Conservation (phyloP, 2,888 invertebrate genomes). For the Leptarthrus brevirostris region DNA sequence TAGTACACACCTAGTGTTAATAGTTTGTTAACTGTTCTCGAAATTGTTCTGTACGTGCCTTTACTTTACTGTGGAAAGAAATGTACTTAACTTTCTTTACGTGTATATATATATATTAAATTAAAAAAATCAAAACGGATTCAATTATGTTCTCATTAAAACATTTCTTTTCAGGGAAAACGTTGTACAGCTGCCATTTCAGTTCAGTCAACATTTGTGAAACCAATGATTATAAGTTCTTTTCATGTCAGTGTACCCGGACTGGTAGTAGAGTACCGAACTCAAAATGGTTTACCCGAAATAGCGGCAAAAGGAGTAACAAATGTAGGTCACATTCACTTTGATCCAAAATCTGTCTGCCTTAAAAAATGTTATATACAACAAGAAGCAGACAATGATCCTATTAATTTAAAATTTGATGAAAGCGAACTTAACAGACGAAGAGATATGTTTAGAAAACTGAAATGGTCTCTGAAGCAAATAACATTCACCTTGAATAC, state of each 20-base stretch:
- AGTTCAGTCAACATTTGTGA: conserved; percentile 83
- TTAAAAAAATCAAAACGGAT: too few species aligned
- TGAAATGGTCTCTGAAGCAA: conserved; percentile 62
- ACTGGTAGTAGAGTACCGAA: conserved; percentile 70
- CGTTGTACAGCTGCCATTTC: conserved; percentile 80
- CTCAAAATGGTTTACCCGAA: conserved; percentile 63
- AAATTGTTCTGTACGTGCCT: too few species aligned
- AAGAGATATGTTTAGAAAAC: conserved; percentile 63
- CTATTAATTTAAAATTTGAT: conserved; percentile 62
- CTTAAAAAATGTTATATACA: conserved; percentile 64
- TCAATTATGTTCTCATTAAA: too few species aligned
- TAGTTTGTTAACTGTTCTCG: too few species aligned
- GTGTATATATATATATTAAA: too few species aligned
- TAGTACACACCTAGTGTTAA: too few species aligned
- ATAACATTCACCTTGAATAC: conserved; percentile 64
- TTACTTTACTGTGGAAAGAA: too few species aligned
- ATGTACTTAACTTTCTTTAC: too few species aligned
- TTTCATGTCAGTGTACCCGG: conserved; percentile 72
- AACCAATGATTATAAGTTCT: conserved; percentile 78
- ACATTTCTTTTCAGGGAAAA: conserved; percentile 72
- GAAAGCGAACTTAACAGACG: conserved; percentile 63
- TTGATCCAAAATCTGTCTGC: conserved; percentile 81
- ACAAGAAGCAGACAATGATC: conserved; percentile 51
- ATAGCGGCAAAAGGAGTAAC: conserved; percentile 69
- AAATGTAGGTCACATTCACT: conserved; percentile 73